Percentiles rank a stretch among this genome's conserved stretches.
Conservation (phyloP, 2,113 vertebrate species). For the Semicossyphus pulcher region DNA sequence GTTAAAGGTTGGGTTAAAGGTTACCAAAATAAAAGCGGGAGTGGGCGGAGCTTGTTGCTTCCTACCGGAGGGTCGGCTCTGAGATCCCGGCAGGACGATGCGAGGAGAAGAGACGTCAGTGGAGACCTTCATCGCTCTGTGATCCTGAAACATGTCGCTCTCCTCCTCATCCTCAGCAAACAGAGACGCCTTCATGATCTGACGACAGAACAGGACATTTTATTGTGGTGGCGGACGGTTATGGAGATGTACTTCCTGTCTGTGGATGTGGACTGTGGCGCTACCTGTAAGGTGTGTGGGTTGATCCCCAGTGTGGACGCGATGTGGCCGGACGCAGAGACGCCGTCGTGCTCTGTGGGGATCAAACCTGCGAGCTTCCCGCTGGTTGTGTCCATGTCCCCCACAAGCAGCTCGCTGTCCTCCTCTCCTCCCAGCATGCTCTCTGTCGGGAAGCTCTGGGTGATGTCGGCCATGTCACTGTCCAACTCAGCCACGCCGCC, state of each 20-base stretch:
- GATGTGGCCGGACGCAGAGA: conserved; percentile 88
- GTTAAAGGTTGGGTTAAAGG: no score
- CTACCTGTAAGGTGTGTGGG: conserved; percentile 94
- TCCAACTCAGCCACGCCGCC: conserved; percentile 88
- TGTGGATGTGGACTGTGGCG: rapidly evolving
- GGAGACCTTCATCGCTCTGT: conserved; percentile 71
- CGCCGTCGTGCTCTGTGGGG: conserved; percentile 80
- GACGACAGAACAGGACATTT: neutral
- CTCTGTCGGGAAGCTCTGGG: conserved; percentile 87
- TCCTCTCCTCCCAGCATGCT: conserved; percentile 62
- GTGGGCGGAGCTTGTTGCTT: no score
- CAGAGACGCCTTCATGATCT: conserved; percentile 98
- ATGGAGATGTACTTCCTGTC: neutral
- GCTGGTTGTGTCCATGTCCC: conserved; percentile 19
- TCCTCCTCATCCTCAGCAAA: conserved; percentile 94
- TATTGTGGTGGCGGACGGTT: neutral
- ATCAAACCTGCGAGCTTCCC: conserved; percentile 44
- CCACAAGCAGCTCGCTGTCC: conserved; percentile 27
- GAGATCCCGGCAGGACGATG: conserved; percentile 80
- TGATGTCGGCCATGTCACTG: conserved; percentile 97
- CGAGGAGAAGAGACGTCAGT: conserved; percentile 86
- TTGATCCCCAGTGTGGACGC: conserved; percentile 91
- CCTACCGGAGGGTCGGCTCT: conserved; percentile 83
- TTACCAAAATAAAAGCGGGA: no score
- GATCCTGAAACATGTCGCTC: conserved; percentile 82